Base-by-base conservation (phyloP, 2,888 invertebrate genomes). In the Brenthis hecate region DNA sequence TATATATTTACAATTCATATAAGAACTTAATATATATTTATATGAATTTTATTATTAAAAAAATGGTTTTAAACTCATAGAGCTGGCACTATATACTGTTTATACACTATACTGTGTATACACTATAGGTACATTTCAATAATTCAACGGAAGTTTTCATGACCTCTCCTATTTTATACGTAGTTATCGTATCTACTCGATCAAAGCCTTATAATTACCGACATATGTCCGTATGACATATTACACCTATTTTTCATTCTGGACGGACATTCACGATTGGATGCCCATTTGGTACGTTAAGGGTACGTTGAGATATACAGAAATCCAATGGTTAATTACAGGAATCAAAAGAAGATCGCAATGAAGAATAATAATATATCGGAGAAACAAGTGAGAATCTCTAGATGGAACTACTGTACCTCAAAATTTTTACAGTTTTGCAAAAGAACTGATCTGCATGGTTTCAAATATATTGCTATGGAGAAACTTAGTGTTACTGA, bases 391-490 rank as follows among this genome's bases (percentile, higher is more conserved):
- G 76, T 11, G 14, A 76, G 75, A 74, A 69, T 68, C 73, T 78
- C 50, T 1, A 81, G 74, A 47, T 80, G 73, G 70, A 73, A 73
- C 2, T 82, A 80, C 70, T 81, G 80, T 62, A 60, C 66, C 0
- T 72, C 56, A 1, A 91, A 85, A 73, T 87, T 89, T 23, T 82
- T 82, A 4, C 94, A 95, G 75, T 96, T 95, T 85, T 96, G 96
- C 75, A 90, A 93, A 64, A 94, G 94, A 32, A 96, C 96, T 0
- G 94, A 95, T 71, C 84, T 96, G 64, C 96, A 96, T 77, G 96
- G 96, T 0, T 96, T 95, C 76, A 95, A 94, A 77, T 95, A 95
- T 76, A 94, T 95, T 47, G 94, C 94, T 3, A 93, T 95, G 77
- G 88, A 92, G 50, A 94, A 94, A 54, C 92, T 94, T 36, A 93